Evolutionary conservation across 2,888 invertebrate genomes (phyloP).

Genomic region (Pterostichus niger): DNA sequence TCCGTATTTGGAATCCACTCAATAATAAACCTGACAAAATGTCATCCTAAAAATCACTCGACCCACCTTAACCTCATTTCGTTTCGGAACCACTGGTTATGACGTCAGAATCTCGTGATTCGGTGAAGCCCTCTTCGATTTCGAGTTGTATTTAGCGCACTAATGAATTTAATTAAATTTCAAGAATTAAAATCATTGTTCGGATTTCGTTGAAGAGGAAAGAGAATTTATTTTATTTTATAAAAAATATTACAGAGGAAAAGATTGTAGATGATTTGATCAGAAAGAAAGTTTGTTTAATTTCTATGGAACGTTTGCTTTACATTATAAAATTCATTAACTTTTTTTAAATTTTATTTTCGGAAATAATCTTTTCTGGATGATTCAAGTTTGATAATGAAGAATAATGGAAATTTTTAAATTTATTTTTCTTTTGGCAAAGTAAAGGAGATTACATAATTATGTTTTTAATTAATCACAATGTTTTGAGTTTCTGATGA

Average conservation of each 20-base stretch:
- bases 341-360: slow-evolving; percentile 3
- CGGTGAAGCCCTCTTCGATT: slow-evolving; percentile 31
- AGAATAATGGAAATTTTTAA: slow-evolving; percentile 36
- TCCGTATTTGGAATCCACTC: slow-evolving; percentile 25
- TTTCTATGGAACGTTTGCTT: neutral
- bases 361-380: slow-evolving; percentile 2
- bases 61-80: slow-evolving; percentile 12
- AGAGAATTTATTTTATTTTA: neutral
- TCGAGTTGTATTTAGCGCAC: slow-evolving; percentile 11
- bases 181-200: slow-evolving; percentile 31
- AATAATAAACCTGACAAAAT: slow-evolving; percentile 13
- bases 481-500: slow-evolving; percentile 16
- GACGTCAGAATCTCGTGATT: slow-evolving; percentile 24
- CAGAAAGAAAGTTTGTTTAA: slow-evolving; percentile 13
- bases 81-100: slow-evolving; percentile 27
- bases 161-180: slow-evolving; percentile 47
- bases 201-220: neutral
- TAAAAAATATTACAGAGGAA: neutral
- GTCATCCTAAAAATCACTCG: slow-evolving; percentile 6
- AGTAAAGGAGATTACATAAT: slow-evolving; percentile 10
- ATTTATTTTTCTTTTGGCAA: slow-evolving; percentile 16
- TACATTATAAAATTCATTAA: slow-evolving; percentile 19
- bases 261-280: neutral
- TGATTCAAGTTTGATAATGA: slow-evolving; percentile 24
- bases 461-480: slow-evolving; percentile 34